Evolutionary conservation across 2,888 invertebrate genomes (phyloP).

Genomic region (Hemistola chrysoprasaria): DNA sequence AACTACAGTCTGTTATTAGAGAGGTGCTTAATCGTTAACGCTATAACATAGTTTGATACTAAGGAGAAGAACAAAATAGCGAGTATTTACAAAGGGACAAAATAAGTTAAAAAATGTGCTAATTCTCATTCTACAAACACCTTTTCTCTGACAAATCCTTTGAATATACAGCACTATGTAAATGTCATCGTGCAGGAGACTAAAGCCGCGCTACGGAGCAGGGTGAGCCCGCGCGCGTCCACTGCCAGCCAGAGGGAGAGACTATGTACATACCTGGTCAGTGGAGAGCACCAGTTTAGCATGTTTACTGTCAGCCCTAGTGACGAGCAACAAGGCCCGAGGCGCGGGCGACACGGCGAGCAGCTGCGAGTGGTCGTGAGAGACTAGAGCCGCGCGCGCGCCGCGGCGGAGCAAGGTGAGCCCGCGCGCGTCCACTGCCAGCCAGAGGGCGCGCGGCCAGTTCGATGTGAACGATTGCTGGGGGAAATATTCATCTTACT

Average conservation of each 20-base stretch:
- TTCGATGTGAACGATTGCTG: constrained; percentile 98
- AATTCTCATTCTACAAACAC: too few species aligned
- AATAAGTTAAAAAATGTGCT: too few species aligned
- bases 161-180: too few species aligned
- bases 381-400: constrained; percentile 93
- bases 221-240: constrained; percentile 90
- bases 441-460: constrained; percentile 96
- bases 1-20: too few species aligned
- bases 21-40: too few species aligned
- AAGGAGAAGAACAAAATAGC: too few species aligned
- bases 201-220: constrained; percentile 93
- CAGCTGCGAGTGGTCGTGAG: constrained; percentile 94
- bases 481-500: too few species aligned
- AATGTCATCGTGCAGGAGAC: too few species aligned
- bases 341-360: constrained; percentile 95
- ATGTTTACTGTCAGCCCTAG: constrained; percentile 94
- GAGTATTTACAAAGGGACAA: too few species aligned
- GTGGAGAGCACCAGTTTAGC: constrained; percentile 97
- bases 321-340: constrained; percentile 96
- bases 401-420: constrained; percentile 94
- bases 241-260: not conserved
- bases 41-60: too few species aligned
- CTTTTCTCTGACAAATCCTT: too few species aligned
- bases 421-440: constrained; percentile 96
- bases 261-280: constrained; percentile 85